phyloP scores from a whole-genome alignment of 2,797 vertebrate genomes.

The Centroberyx gerrardi region DNA sequence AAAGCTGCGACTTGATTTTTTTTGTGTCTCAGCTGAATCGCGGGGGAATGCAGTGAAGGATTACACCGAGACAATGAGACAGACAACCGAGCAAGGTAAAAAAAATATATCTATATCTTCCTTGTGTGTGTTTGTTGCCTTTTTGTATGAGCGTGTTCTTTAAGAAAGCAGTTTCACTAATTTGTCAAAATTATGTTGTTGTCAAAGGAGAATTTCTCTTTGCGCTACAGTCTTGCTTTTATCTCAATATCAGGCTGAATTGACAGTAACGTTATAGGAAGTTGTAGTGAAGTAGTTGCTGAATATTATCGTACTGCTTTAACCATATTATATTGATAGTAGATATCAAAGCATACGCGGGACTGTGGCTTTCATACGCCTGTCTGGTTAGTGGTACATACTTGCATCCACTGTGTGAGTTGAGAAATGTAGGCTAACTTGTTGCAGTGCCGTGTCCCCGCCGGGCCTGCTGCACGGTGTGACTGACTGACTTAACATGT shows the following conservation, averaged over 20 bases:
- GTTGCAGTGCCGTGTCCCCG: conserved; percentile 44
- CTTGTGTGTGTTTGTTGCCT: not conserved
- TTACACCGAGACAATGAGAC: conserved; percentile 73
- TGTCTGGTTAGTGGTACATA: conserved; percentile 19
- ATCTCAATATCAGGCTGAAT: not conserved
- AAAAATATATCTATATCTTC: not conserved
- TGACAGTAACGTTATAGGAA: conserved; percentile 44
- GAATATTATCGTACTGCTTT: not conserved
- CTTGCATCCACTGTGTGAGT: conserved; percentile 20
- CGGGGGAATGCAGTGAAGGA: conserved; percentile 58
- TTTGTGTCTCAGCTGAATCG: conserved; percentile 19
- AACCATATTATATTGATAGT: not conserved
- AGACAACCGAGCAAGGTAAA: conserved; percentile 76
- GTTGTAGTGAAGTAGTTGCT: conserved; percentile 27
- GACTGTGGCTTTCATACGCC: not conserved
- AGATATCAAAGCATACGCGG: not conserved
- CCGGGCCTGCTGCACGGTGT: conserved; percentile 43
- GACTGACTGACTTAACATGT: conserved; percentile 52
- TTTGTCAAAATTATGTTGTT: not conserved
- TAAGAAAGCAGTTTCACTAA: not conserved
- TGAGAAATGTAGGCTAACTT: conserved; percentile 59
- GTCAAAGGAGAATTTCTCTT: not conserved
- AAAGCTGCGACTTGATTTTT: conserved; percentile 23
- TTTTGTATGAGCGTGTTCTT: not conserved
- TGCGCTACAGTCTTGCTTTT: not conserved